These are phyloP conservation scores for Piezodorus guildinii DNA, from an alignment of 1,140 invertebrate species.

Conservation along the genomic window DNA sequence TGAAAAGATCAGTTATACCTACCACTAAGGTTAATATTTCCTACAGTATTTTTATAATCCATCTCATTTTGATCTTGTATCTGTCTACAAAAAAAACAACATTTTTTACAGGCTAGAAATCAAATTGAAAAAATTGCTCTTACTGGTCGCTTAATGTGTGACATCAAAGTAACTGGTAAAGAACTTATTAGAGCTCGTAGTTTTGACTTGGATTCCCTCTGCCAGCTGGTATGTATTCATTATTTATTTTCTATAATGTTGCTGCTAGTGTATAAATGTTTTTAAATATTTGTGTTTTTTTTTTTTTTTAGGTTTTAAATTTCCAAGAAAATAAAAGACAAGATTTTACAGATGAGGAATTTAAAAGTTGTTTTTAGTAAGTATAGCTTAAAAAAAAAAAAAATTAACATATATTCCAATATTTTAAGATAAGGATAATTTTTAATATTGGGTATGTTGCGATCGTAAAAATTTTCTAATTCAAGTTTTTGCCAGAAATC, in stretches of 20 bases:
- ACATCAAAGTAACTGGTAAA: slow-evolving; percentile 84
- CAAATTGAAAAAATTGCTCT: slow-evolving; percentile 42
- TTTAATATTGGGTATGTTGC: too few relatives aligned
- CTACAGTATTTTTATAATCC: background rate
- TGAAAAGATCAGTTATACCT: slow-evolving; percentile 50
- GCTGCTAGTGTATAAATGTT: background rate
- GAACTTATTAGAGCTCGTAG: slow-evolving; percentile 83
- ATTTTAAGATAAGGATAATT: too few relatives aligned
- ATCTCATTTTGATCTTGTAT: background rate
- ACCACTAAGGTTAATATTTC: slow-evolving; percentile 12
- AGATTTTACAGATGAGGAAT: slow-evolving; percentile 56
- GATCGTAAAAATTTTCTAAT: too few relatives aligned
- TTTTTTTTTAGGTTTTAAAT: slow-evolving; percentile 25
- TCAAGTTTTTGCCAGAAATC: too few relatives aligned
- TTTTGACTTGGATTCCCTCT: slow-evolving; percentile 81
- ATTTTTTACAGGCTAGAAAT: slow-evolving; percentile 33
- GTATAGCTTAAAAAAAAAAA: too few relatives aligned
- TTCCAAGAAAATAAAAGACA: slow-evolving; percentile 47
- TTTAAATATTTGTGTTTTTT: slow-evolving; percentile 16
- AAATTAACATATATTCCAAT: too few relatives aligned
- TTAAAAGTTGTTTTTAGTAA: slow-evolving; percentile 50
- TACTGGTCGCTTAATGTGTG: slow-evolving; percentile 80
- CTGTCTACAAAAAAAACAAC: background rate
- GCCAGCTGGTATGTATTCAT: slow-evolving; percentile 39
- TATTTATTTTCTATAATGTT: background rate